Base-by-base conservation (phyloP, 37 sponge, comb jelly and placozoan species). In the Hormiphora californensis region DNA sequence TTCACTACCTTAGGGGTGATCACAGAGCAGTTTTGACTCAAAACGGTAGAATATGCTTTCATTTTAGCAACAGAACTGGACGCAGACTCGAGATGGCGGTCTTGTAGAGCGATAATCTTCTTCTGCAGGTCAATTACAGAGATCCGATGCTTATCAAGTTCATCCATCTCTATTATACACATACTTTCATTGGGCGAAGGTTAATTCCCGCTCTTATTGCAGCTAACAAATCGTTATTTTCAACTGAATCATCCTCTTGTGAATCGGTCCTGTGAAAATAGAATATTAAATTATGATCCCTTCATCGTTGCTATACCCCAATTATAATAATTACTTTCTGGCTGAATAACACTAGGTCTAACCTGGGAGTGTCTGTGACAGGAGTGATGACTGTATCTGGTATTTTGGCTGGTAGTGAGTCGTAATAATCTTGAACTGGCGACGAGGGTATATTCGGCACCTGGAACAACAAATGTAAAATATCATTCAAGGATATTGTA, bases 131-230 rank as follows among this genome's bases (percentile, higher is more conserved):
- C 15, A 57, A 21, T 57, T 57, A 57, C 61, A 57, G 27, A 23
- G n/a, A 57, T 4, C 7, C n/a, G 7, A 57, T 28, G 27, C 61
- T 19, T 57, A 30, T 57, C 61, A 12, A 57, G n/a, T n/a, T n/a
- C n/a, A 5, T 23, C 27, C 61, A 12, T 15, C 9, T 17, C 9
- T 49, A 49, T 9, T 15, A 49, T 15, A 49, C 12, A 65, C 67
- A 3, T 33, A 65, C 67, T 39, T 65, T 65, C 37, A 33, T 65
- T 7, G 67, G 67, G 4, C 67, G 67, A 1, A 65, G 67, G 35
- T 65, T 65, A 11, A 65, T 65, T 31, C 67, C 67, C 3, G 67
- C 12, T 65, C 67, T 21, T 65, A 65, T 65, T 11, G 67, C 67
- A 3, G 34, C 67, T 39, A 65, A 33, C 37, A 65, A 65, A 65